phyloP scores from a whole-genome alignment of 1,140 invertebrate genomes.

The Drosophila jambulina region DNA sequence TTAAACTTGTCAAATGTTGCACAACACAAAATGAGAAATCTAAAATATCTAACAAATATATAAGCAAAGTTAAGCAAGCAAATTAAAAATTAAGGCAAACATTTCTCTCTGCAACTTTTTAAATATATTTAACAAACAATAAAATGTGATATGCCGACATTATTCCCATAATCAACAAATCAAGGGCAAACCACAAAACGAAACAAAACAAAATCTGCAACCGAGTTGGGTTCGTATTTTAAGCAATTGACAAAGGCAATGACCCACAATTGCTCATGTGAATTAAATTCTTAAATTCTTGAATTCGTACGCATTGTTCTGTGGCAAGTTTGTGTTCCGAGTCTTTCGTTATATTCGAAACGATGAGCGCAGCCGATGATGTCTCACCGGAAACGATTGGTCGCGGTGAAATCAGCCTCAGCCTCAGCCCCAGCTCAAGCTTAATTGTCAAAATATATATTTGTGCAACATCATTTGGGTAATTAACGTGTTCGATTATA shows the following conservation, averaged over 20 bases:
- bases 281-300: slow-evolving; percentile 3
- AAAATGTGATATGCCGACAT: background rate
- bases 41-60: background rate
- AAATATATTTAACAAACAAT: slow-evolving; percentile 3
- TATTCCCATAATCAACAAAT: slow-evolving; percentile 26
- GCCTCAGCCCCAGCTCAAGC: background rate
- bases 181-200: slow-evolving; percentile 23
- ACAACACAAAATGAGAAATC: background rate
- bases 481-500: slow-evolving; percentile 66
- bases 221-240: slow-evolving; percentile 1
- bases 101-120: background rate
- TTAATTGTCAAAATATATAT: slow-evolving; percentile 75
- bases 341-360: slow-evolving; percentile 19
- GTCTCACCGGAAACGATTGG: slow-evolving; percentile 66
- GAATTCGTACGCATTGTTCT: slow-evolving; percentile 24
- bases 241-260: slow-evolving; percentile 50
- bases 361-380: slow-evolving; percentile 25
- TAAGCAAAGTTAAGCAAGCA: background rate
- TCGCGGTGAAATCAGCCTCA: slow-evolving; percentile 71
- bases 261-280: slow-evolving; percentile 40
- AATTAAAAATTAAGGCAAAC: background rate
- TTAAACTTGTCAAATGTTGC: slow-evolving; percentile 4
- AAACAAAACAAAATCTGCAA: slow-evolving; percentile 16
- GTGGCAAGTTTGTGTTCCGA: slow-evolving; percentile 49
- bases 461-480: slow-evolving; percentile 75